Percentiles rank a stretch among this genome's conserved stretches.
Conservation (phyloP, 2,888 invertebrate species). For the Caenorhabditis angaria region DNA sequence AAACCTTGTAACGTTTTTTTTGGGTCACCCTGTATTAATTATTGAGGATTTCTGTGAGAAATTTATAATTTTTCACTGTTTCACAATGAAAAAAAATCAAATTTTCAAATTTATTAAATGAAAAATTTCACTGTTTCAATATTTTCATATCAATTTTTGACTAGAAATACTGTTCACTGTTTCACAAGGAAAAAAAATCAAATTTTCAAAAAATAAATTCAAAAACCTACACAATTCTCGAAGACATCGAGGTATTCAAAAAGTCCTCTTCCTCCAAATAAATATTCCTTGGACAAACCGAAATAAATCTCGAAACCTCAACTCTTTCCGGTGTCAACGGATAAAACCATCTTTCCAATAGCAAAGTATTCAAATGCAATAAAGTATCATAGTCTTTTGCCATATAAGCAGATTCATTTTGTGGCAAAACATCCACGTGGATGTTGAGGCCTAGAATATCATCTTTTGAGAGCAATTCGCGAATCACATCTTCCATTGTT, state of each 20-base stretch:
- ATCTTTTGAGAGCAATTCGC: slow-evolving; percentile 65
- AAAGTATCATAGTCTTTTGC: slow-evolving; percentile 54
- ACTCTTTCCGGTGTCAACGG: slow-evolving; percentile 50
- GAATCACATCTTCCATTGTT: slow-evolving; percentile 61
- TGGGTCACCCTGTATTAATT: too few species aligned
- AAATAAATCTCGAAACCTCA: slow-evolving; percentile 17
- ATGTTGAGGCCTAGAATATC: slow-evolving; percentile 63
- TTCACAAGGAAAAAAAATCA: not conserved
- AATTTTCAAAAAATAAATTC: not conserved
- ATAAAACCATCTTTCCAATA: slow-evolving; percentile 57
- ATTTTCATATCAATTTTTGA: too few species aligned
- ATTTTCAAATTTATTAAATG: too few species aligned
- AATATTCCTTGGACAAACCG: slow-evolving; percentile 23
- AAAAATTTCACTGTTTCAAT: too few species aligned
- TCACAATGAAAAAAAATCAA: too few species aligned
- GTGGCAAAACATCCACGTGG: slow-evolving; percentile 59
- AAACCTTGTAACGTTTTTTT: too few species aligned
- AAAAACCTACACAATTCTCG: not conserved
- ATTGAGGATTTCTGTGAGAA: too few species aligned
- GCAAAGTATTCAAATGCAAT: slow-evolving; percentile 38
- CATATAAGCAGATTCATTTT: slow-evolving; percentile 42
- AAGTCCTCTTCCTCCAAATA: slow-evolving; percentile 24
- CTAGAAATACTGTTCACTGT: too few species aligned
- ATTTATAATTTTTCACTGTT: too few species aligned
- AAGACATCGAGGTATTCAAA: not conserved